These are phyloP conservation scores for Scolopax bukidnonensis DNA, from an alignment of 2,797 vertebrate species.

Conservation along the genomic window DNA sequence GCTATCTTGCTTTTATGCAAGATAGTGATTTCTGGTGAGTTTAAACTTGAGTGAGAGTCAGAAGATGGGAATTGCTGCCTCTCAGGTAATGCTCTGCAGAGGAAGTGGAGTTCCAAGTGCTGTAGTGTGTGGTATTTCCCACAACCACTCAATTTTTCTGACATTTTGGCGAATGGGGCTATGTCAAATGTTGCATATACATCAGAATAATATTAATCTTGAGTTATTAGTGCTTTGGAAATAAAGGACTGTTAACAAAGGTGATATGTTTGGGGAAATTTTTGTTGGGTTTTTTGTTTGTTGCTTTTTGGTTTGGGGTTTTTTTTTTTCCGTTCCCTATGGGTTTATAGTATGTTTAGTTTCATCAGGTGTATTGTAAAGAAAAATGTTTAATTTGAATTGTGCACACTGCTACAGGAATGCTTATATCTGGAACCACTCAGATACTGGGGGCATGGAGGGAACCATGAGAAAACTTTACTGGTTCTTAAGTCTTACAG, in stretches of 20 bases:
- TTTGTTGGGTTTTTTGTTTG: background rate
- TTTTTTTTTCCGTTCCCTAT: background rate
- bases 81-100: background rate
- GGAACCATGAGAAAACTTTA: background rate
- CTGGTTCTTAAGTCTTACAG: background rate
- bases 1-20: background rate
- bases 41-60: background rate
- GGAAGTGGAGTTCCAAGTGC: background rate
- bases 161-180: background rate
- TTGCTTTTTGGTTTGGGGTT: background rate
- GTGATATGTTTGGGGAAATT: fast-evolving
- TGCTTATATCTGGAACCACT: background rate
- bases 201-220: background rate
- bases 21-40: background rate
- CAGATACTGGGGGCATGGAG: background rate
- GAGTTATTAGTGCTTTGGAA: background rate
- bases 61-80: background rate
- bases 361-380: background rate
- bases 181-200: background rate
- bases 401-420: background rate
- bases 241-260: background rate
- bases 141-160: background rate
- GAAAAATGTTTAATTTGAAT: background rate
- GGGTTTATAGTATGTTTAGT: background rate
- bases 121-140: background rate